Evolutionary conservation across 1,140 invertebrate genomes (phyloP).

Genomic region (Formica exsecta): DNA sequence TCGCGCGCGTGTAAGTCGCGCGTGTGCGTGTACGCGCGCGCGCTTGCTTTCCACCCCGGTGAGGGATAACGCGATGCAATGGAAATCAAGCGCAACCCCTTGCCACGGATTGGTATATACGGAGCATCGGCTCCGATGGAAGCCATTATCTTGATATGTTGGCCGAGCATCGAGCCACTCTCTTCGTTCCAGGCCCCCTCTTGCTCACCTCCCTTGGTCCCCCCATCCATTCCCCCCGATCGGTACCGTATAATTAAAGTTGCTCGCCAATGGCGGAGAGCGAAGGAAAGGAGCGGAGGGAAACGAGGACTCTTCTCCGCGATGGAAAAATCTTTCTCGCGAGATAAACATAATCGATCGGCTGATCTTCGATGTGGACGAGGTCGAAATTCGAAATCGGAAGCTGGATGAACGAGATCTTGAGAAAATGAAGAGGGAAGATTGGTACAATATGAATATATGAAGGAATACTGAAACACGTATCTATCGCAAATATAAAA

Average conservation of each 20-base stretch:
- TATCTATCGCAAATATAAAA: not conserved
- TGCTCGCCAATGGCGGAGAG: conserved; percentile 61
- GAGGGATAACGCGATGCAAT: conserved; percentile 78
- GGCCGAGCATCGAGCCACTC: conserved; percentile 75
- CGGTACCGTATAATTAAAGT: conserved; percentile 75
- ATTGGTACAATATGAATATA: not conserved
- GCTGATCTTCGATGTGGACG: conserved; percentile 25
- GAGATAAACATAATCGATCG: conserved; percentile 68
- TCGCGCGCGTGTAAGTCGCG: conserved; percentile 5
- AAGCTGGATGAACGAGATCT: not conserved
- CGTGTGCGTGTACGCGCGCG: not conserved
- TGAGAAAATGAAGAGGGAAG: not conserved
- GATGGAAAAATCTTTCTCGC: conserved; percentile 62
- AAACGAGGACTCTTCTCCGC: conserved; percentile 43
- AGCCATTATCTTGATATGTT: conserved; percentile 78
- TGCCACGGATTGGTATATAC: conserved; percentile 76
- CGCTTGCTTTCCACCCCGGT: conserved; percentile 44
- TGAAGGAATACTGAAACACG: not conserved
- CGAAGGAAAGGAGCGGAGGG: conserved; percentile 51
- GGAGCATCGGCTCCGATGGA: conserved; percentile 75
- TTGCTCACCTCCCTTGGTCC: not conserved
- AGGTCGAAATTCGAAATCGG: conserved; percentile 51
- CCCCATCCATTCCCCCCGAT: conserved; percentile 13
- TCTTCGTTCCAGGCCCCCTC: conserved; percentile 67
- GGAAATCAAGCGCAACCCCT: conserved; percentile 80